These are phyloP conservation scores for Apodemia zela DNA, from an alignment of 2,888 invertebrate species.

Conservation along the genomic window DNA sequence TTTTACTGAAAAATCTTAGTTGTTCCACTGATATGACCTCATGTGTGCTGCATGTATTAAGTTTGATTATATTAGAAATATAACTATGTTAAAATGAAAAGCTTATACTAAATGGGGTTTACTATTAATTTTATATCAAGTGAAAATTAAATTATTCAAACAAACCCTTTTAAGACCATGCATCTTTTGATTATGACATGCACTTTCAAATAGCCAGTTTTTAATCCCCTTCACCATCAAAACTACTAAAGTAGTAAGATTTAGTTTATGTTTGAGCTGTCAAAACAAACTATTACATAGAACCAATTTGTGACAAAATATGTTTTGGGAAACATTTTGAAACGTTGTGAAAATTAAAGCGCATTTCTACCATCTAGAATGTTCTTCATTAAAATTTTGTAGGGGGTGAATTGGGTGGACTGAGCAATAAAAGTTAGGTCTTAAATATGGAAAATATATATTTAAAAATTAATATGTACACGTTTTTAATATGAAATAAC, in stretches of 20 bases:
- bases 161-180: slow-evolving; percentile 9
- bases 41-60: too few relatives aligned
- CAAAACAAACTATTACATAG: slow-evolving; percentile 2
- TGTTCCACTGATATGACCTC: too few relatives aligned
- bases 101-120: not conserved
- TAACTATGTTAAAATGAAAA: too few relatives aligned
- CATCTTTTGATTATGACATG: slow-evolving; percentile 15
- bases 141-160: not conserved
- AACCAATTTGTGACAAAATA: not conserved
- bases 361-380: slow-evolving; percentile 53
- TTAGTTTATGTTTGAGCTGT: slow-evolving; percentile 7
- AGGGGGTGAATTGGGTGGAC: slow-evolving; percentile 33
- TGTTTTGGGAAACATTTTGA: slow-evolving; percentile 13
- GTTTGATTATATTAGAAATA: too few relatives aligned
- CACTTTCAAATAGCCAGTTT: slow-evolving; percentile 10
- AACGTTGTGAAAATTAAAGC: slow-evolving; percentile 29
- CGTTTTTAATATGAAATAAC: slow-evolving; percentile 1
- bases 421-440: slow-evolving; percentile 36
- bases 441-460: slow-evolving; percentile 15
- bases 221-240: slow-evolving; percentile 13
- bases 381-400: slow-evolving; percentile 39
- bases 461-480: slow-evolving; percentile 20
- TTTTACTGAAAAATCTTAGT: too few relatives aligned
- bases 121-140: not conserved
- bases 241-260: slow-evolving; percentile 3